Evolutionary conservation across 2,113 vertebrate species (phyloP).

Genomic region (Pardalotus punctatus): DNA sequence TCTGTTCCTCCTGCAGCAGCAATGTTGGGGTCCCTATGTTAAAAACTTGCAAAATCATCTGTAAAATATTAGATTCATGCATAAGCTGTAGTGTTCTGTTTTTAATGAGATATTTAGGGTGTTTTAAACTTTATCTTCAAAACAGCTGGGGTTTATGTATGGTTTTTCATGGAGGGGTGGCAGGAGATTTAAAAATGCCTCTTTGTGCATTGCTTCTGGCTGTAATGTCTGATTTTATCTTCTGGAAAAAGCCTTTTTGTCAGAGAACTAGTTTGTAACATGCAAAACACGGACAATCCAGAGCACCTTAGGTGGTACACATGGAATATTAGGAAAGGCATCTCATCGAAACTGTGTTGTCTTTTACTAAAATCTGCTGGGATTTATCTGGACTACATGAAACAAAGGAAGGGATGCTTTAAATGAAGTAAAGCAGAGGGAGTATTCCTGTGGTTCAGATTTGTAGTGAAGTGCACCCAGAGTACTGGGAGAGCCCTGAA

Average conservation of each 20-base stretch:
- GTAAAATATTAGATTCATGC: neutral
- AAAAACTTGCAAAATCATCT: neutral
- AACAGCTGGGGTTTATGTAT: neutral
- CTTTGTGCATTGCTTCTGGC: neutral
- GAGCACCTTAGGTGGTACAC: neutral
- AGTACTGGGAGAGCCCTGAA: neutral
- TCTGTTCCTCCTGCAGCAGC: neutral
- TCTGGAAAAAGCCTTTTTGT: neutral
- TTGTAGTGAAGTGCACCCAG: neutral
- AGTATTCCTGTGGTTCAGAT: neutral
- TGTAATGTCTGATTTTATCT: neutral
- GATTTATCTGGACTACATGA: accelerated
- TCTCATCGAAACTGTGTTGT: neutral
- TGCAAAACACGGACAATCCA: neutral
- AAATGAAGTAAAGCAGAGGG: neutral
- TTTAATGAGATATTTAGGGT: neutral
- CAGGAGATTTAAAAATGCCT: neutral
- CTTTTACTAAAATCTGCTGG: neutral
- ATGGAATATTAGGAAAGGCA: neutral
- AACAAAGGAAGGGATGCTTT: neutral
- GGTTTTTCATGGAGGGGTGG: neutral
- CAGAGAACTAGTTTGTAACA: neutral
- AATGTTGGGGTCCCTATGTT: neutral
- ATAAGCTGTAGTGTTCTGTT: neutral
- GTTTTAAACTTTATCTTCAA: neutral